Base-by-base conservation (phyloP, 2,888 invertebrate species). In the Drosophila incognita region DNA sequence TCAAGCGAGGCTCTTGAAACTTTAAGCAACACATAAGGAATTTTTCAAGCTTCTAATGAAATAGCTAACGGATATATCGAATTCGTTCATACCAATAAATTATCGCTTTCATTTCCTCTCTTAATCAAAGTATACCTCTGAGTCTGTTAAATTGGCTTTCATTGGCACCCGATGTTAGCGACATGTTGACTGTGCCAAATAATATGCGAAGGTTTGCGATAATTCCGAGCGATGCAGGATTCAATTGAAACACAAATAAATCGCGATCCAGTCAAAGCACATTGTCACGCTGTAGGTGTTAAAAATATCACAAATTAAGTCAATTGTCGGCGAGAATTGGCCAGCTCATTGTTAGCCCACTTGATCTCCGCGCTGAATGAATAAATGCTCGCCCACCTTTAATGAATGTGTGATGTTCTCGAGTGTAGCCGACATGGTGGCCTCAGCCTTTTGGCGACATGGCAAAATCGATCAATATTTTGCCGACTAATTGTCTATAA, bases 401-500 rank as follows among this genome's bases (percentile, higher is more conserved):
- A 63, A 49, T 38, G 51, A 63, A 61, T 64, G 70, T 79, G 56
- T 79, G 71, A 74, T 67, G 48, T 29, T 66, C 52, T 71, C 65
- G 33, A 86, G 79, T 86, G 81, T 74, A 81, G 75, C 68, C 58
- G 88, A 46, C 75, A 69, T 59, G 79, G 83, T 84, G 89, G 87
- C 69, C 87, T 38, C 62, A 74, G 59, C 58, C 54, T 65, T 72
- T 78, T 62, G 63, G 79, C 60, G 60, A 67, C 69, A 62, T 46
- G 65, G 65, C 65, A 73, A 62, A 63, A 62, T 64, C 62, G 42
- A 67, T 78, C 57, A 75, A 83, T 74, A 85, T 89, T 87, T 78
- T 89, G 89, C 89, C 77, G 79, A 87, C 79, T 87, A 87, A 87
- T 77, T 85, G 77, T 87, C 52, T 63, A 72, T 87, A 89, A 89